Conservation (phyloP, 2,888 invertebrate species). For the Rotaria macrura region DNA sequence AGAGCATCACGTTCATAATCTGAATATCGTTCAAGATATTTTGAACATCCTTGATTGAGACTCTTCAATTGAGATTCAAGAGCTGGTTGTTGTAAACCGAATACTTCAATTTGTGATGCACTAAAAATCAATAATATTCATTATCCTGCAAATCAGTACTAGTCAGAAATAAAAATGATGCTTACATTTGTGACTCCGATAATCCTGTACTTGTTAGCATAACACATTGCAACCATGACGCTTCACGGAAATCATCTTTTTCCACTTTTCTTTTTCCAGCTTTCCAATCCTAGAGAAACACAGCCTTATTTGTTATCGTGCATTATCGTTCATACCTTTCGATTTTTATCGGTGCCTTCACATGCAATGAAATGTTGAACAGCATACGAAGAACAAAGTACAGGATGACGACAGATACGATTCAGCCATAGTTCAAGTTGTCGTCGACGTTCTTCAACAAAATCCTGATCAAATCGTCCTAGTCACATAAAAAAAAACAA, state of each 20-base stretch:
- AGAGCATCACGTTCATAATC: neutral
- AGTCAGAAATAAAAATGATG: neutral
- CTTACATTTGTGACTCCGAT: neutral
- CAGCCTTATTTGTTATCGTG: too few relatives aligned
- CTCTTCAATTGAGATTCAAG: neutral
- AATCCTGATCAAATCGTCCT: slow-evolving; percentile 78
- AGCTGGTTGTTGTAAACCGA: neutral
- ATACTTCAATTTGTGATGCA: neutral
- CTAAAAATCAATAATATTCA: neutral
- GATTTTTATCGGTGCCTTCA: neutral
- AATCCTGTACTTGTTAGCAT: neutral
- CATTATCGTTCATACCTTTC: neutral
- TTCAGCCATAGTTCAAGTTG: slow-evolving; percentile 91
- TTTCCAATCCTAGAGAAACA: slow-evolving; percentile 97
- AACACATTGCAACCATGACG: slow-evolving; percentile 42
- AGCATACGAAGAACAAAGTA: slow-evolving; percentile 58
- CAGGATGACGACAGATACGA: slow-evolving; percentile 89
- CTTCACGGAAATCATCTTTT: slow-evolving; percentile 76
- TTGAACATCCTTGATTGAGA: neutral
- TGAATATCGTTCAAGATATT: neutral
- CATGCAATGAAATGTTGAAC: slow-evolving; percentile 5
- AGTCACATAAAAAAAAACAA: slow-evolving; percentile 68
- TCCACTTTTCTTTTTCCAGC: slow-evolving; percentile 86
- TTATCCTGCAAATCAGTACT: neutral
- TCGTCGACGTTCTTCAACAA: slow-evolving; percentile 82